A percentile compares a stretch with the other conserved stretches of the same genome.
Evolutionary conservation across 2,113 vertebrate species (phyloP).

Genomic region (Natator depressus): DNA sequence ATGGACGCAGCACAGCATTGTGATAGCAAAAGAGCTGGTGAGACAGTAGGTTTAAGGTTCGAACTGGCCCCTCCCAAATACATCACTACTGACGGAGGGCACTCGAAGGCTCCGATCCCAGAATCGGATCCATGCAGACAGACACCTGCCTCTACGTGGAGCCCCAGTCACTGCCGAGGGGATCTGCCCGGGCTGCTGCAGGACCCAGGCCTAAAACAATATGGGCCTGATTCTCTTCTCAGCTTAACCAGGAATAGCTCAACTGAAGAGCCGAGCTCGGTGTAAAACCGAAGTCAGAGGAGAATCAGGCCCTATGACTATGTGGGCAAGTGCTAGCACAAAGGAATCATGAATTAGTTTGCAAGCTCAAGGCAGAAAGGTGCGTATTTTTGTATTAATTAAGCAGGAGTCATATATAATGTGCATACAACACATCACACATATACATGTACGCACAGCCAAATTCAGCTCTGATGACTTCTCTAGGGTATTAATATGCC

Average conservation of each 20-base stretch:
- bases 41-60: neutral
- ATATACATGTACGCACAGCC: neutral
- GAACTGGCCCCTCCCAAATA: neutral
- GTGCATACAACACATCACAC: neutral
- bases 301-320: neutral
- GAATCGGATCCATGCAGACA: neutral
- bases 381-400: neutral
- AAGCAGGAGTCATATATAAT: neutral
- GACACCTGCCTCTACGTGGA: neutral
- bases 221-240: neutral
- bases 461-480: neutral
- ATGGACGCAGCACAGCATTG: neutral
- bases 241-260: neutral
- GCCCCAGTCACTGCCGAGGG: neutral
- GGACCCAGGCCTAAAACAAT: neutral
- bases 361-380: neutral
- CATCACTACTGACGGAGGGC: neutral
- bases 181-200: neutral
- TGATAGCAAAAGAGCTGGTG: neutral
- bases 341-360: neutral
- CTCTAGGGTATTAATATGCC: neutral
- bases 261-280: neutral
- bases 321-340: rapidly evolving
- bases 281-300: neutral
- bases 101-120: neutral